These are phyloP conservation scores for Drosophila nebulosa DNA, from an alignment of 1,140 invertebrate genomes.

Conservation along the genomic window DNA sequence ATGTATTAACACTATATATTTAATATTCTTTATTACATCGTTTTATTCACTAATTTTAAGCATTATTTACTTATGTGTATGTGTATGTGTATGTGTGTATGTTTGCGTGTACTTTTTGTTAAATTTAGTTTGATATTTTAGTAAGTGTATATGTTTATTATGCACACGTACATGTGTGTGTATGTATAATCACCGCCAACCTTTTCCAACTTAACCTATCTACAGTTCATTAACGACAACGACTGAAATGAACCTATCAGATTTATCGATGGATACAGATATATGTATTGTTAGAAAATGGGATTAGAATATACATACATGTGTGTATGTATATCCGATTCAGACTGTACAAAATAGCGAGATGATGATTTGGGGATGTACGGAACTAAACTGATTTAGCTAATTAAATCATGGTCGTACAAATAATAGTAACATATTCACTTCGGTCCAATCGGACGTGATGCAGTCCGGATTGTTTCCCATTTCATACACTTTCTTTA, in stretches of 20 bases:
- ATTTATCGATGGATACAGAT: background rate
- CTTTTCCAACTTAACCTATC: background rate
- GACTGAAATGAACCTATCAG: background rate
- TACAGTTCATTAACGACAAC: background rate
- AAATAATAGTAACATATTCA: slow-evolving; percentile 16
- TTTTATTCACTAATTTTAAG: slow-evolving; percentile 5
- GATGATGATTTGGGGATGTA: background rate
- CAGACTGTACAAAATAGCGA: background rate
- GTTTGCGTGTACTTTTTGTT: slow-evolving; percentile 1
- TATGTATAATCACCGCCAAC: background rate
- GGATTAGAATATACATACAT: background rate
- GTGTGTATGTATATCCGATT: background rate
- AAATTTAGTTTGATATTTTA: slow-evolving; percentile 2
- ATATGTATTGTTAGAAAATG: background rate
- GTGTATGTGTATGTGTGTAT: slow-evolving; percentile 3
- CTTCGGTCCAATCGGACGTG: background rate
- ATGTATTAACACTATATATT: background rate
- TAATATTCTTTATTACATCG: background rate
- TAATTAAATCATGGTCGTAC: slow-evolving; percentile 9
- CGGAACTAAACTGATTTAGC: background rate
- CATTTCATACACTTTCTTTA: background rate
- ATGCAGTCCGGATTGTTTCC: background rate
- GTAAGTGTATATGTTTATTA: slow-evolving; percentile 6
- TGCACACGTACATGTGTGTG: background rate
- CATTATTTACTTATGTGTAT: slow-evolving; percentile 1